Evolutionary conservation across 2,888 invertebrate genomes (phyloP).

Genomic region (Biston betularia): DNA sequence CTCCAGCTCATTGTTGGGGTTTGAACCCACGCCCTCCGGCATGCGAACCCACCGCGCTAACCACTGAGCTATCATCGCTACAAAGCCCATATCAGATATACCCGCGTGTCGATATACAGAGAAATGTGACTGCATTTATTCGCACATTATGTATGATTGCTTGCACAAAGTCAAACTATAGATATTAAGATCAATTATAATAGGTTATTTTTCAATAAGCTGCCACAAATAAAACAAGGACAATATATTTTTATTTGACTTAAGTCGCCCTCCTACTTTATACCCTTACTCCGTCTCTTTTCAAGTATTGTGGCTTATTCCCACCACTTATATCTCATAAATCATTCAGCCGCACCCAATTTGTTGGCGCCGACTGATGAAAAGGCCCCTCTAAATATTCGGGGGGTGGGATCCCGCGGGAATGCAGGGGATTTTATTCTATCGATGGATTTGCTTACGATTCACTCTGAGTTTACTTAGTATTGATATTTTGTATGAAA

Average conservation of each 20-base stretch:
- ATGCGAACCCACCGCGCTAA: no score
- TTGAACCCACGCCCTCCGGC: no score
- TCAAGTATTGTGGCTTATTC: constrained; percentile 49
- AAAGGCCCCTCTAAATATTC: constrained; percentile 62
- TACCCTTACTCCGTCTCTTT: constrained; percentile 30
- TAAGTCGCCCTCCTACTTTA: not conserved
- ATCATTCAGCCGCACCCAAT: constrained; percentile 68
- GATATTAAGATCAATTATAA: no score
- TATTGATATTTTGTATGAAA: constrained; percentile 13
- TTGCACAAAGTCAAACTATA: not conserved
- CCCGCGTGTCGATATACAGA: no score
- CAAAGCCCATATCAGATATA: no score
- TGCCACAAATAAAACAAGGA: no score
- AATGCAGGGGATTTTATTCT: constrained; percentile 54
- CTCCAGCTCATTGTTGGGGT: no score
- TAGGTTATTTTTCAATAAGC: no score
- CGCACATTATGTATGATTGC: not conserved
- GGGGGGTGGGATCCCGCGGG: constrained; percentile 48
- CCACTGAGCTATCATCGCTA: no score
- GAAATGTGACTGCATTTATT: no score
- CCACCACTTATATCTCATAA: constrained; percentile 63
- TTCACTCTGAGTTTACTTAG: constrained; percentile 30
- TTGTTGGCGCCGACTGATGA: constrained; percentile 66
- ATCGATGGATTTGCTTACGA: constrained; percentile 45
- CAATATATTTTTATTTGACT: no score